A percentile compares a stretch with the other conserved stretches of the same genome.
phyloP scores from a whole-genome alignment of 2,888 invertebrate genomes.

The Prionchulus punctatus region DNA sequence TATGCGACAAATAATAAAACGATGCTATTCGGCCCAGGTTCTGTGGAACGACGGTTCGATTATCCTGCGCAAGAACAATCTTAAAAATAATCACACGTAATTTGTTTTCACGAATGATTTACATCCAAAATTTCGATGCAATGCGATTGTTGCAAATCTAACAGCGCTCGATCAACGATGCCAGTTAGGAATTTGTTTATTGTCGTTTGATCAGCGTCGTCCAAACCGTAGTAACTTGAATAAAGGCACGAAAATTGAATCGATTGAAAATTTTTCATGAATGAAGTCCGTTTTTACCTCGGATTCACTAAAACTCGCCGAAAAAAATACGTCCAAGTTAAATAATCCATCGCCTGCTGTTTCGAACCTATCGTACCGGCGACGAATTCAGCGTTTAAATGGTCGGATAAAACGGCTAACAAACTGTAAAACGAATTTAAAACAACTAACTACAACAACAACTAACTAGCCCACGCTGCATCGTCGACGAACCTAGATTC shows the following conservation, averaged over 20 bases:
- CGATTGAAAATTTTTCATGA: background rate
- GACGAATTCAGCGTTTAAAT: conserved; percentile 81
- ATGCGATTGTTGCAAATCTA: conserved; percentile 53
- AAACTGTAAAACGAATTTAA: conserved; percentile 48
- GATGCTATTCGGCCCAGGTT: conserved; percentile 84
- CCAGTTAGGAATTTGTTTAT: conserved; percentile 53
- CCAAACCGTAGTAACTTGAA: conserved; percentile 59
- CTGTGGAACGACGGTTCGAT: conserved; percentile 46
- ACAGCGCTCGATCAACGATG: conserved; percentile 60
- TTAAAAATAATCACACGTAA: no score
- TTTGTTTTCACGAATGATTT: background rate
- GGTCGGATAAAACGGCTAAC: conserved; percentile 75
- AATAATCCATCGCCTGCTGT: conserved; percentile 81
- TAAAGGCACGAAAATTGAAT: background rate
- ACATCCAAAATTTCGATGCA: conserved; percentile 59
- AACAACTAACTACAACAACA: conserved; percentile 5
- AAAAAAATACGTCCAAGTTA: conserved; percentile 98
- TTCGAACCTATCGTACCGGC: conserved; percentile 84
- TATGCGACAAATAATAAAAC: conserved; percentile 84
- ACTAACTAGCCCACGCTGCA: background rate
- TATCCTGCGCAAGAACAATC: no score
- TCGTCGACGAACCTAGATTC: conserved; percentile 51
- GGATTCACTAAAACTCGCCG: conserved; percentile 78
- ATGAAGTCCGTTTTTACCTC: conserved; percentile 21
- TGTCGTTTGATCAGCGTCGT: conserved; percentile 43